Evolutionary conservation across 2,888 invertebrate species (phyloP), one percentile per base, ranked within the genome.

Genomic region (Megamerina dolium): DNA sequence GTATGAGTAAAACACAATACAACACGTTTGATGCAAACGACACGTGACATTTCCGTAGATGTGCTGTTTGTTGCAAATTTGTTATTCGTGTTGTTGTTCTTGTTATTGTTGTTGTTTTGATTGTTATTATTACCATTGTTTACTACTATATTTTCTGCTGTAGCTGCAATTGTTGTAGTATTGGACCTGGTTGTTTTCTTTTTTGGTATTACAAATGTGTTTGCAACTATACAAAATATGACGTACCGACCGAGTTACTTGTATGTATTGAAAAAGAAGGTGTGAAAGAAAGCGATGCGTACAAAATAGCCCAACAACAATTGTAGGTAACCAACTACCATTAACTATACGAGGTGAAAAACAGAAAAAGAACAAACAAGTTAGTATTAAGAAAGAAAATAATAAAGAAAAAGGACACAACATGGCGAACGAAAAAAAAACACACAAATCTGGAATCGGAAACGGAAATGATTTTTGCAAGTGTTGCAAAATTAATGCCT

Each of bases 1-100:
- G n/a, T n/a, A n/a, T n/a, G n/a, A 43, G 41, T 43, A 46, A 37
- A 46, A 46, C 46, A 41, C 34, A 32, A 46, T 49, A 51, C 48
- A 49, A 49, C 48, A 51, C 45, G 45, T 49, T 51, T 51, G 27
- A 49, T 38, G 41, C 43, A 41, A 41, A 49, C 46, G 41, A 43
- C 46, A 51, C 51, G 51, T 51, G 51, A 49, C 51, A 51, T 46
- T 49, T 51, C 44, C 51, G 42, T 46, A 49, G 48, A 46, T 49
- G 42, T 31, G 31, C 21, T 32, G 21, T 20, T 18, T 19, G 13
- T 32, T 32, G 16, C n/a, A n/a, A 5, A 17, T 8, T 31, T 32
- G 37, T 20, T 30, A 6, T 21, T 31, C 16, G 8, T 31, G 36
- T 31, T 34, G 41, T 29, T 43, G 37, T 36, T 34, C 35, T 29